Evolutionary conservation across 2,113 vertebrate genomes (phyloP), one percentile per base, ranked within the genome.

Genomic region (Lagopus leucura): DNA sequence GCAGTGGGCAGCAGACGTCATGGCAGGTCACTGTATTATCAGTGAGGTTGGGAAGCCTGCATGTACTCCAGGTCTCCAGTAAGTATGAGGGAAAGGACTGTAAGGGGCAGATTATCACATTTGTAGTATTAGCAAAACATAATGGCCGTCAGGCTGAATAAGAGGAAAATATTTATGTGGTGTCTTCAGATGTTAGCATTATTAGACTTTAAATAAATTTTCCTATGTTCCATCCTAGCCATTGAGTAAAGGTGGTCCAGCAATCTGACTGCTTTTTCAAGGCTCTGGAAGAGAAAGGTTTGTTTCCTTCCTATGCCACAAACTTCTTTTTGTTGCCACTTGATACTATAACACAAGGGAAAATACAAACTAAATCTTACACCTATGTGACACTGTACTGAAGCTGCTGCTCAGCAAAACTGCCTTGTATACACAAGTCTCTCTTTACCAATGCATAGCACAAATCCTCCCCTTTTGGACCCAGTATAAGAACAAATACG

Each of bases 131-230:
- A 82, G 48, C 11, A 47, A 16, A 42, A 13, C 4, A 67, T 70
- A 28, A 34, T 66, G 28, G 55, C 13, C n/a, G 34, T 55, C 42
- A 64, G 16, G 64, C 22, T 2, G 2, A 45, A 21, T 0, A 1
- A 48, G 20, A 1, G 48, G 17, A 88, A 82, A 36, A 18, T 47
- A 50, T 0, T 0, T 58, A 17, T 19, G 21, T 42, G 27, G 0
- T 71, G 32, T 28, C 52, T 47, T 69, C 8, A 50, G 21, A 47
- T n/a, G 22, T 38, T 36, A 71, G 58, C 14, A 27, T 27, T 36
- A 60, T 52, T 75, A 65, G 6, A 36, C 60, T 61, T 58, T 20
- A 58, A 80, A 65, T 19, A 88, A 57, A 32, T 14, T 36, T 47
- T 81, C 8, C 22, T 20, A 4, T 40, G 28, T 24, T 79, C 82